These are phyloP conservation scores for Epinephelus fuscoguttatus DNA, from an alignment of 2,113 vertebrate species.

Conservation along the genomic window DNA sequence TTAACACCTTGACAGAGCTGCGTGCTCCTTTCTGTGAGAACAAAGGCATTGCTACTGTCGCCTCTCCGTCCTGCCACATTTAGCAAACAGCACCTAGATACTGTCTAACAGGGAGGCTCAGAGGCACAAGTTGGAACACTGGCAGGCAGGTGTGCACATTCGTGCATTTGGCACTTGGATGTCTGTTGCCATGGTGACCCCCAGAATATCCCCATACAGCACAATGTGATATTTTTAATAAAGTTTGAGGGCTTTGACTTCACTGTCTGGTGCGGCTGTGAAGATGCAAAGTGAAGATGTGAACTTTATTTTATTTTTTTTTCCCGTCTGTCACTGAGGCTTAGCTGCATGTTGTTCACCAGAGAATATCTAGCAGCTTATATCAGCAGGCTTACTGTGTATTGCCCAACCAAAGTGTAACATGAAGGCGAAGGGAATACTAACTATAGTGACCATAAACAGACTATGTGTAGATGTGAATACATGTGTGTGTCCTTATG, in stretches of 20 bases:
- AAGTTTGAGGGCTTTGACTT: conserved; percentile 71
- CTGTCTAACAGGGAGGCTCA: conserved; percentile 55
- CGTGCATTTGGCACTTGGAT: conserved; percentile 73
- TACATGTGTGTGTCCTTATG: conserved; percentile 31
- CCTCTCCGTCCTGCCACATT: conserved; percentile 64
- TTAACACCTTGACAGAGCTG: conserved; percentile 70
- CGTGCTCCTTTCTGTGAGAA: conserved; percentile 55
- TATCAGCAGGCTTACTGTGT: conserved; percentile 26
- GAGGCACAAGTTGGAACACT: conserved; percentile 62
- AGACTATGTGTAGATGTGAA: conserved; percentile 36
- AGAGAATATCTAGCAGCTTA: conserved; percentile 27
- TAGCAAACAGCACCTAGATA: conserved; percentile 56
- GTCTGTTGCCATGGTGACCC: conserved; percentile 84
- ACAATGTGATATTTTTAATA: conserved; percentile 77
- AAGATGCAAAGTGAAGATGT: conserved; percentile 51
- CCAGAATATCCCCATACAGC: conserved; percentile 72
- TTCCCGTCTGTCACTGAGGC: conserved; percentile 12
- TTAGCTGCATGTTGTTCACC: conserved; percentile 5
- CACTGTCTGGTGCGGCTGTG: conserved; percentile 56
- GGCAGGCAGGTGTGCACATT: conserved; percentile 72
- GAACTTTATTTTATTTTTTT: conserved; percentile 38
- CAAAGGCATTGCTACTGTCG: conserved; percentile 60
- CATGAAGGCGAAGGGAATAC: conserved; percentile 36
- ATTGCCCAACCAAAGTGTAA: conserved; percentile 23
- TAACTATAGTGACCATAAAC: conserved; percentile 46